A percentile compares a stretch with the other conserved stretches of the same genome.
These are phyloP conservation scores for Lissonota sp. DNA, from an alignment of 2,888 invertebrate species.

Conservation along the genomic window DNA sequence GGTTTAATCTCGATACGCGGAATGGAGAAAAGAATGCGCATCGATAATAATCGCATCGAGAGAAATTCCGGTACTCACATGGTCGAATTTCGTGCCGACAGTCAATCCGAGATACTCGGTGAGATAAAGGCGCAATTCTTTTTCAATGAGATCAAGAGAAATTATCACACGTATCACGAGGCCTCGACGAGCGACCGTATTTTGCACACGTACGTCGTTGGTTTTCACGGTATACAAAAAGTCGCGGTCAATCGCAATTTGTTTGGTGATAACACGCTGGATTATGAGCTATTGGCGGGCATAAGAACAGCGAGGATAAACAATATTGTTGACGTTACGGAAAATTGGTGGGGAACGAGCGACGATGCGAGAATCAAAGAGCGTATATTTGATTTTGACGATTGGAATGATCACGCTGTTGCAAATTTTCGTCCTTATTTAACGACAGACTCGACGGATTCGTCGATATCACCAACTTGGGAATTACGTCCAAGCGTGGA, in stretches of 20 bases:
- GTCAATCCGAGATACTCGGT: constrained; percentile 96
- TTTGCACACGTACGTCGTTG: constrained; percentile 92
- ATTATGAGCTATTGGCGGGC: constrained; percentile 97
- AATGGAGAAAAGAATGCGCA: constrained; percentile 97
- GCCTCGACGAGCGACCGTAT: constrained; percentile 72
- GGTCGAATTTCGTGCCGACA: constrained; percentile 94
- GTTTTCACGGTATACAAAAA: constrained; percentile 97
- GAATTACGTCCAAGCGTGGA: constrained; percentile 86
- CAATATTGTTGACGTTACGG: constrained; percentile 93
- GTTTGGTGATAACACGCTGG: constrained; percentile 92
- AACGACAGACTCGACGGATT: constrained; percentile 90
- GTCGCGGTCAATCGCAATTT: constrained; percentile 95
- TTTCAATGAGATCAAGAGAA: constrained; percentile 91
- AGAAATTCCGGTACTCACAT: constrained; percentile 93
- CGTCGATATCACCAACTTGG: constrained; percentile 90
- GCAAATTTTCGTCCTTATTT: constrained; percentile 96
- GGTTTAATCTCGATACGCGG: constrained; percentile 93
- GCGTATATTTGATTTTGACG: constrained; percentile 98
- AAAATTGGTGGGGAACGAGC: constrained; percentile 98
- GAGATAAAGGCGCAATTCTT: constrained; percentile 92
- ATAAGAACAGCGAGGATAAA: constrained; percentile 94
- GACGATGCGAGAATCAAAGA: constrained; percentile 90
- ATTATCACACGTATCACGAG: constrained; percentile 84
- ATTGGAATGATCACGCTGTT: constrained; percentile 99
- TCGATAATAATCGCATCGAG: constrained; percentile 92